Evolutionary conservation across 2,888 invertebrate genomes (phyloP).

Genomic region (Plebejus argus): DNA sequence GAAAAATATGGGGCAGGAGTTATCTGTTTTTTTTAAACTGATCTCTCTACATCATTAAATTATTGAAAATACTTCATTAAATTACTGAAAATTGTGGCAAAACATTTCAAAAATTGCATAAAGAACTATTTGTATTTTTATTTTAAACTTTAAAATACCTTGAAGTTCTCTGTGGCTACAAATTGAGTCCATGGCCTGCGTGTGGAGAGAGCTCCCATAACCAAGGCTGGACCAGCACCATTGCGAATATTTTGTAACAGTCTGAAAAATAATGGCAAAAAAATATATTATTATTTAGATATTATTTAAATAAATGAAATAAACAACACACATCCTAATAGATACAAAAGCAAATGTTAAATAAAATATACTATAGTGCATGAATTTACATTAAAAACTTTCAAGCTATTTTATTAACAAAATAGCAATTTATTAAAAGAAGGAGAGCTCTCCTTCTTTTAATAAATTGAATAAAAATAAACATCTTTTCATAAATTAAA

Average conservation of each 20-base stretch:
- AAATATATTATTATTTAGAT: too few relatives aligned
- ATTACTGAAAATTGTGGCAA: neutral
- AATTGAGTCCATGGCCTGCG: slow-evolving; percentile 89
- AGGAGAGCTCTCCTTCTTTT: neutral
- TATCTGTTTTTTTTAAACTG: too few relatives aligned
- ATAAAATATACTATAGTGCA: neutral
- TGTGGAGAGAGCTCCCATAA: slow-evolving; percentile 68
- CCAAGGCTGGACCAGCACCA: slow-evolving; percentile 67
- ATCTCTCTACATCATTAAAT: too few relatives aligned
- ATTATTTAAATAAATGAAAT: too few relatives aligned
- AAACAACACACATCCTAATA: too few relatives aligned
- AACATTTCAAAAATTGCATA: neutral
- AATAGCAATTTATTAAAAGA: neutral
- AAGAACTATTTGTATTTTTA: neutral
- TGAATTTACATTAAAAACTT: neutral
- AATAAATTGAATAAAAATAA: neutral
- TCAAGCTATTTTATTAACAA: too few relatives aligned
- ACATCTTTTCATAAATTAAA: too few relatives aligned
- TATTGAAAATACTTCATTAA: neutral
- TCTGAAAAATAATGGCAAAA: slow-evolving; percentile 47
- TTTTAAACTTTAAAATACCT: slow-evolving; percentile 59
- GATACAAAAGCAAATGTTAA: neutral
- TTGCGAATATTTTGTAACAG: slow-evolving; percentile 69
- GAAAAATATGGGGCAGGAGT: too few relatives aligned
- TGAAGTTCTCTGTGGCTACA: slow-evolving; percentile 85